Percentiles rank a stretch among this genome's conserved stretches.
Evolutionary conservation across 92 coral and sea anemone genomes (phyloP).

Genomic region (Plumapathes pennacea): DNA sequence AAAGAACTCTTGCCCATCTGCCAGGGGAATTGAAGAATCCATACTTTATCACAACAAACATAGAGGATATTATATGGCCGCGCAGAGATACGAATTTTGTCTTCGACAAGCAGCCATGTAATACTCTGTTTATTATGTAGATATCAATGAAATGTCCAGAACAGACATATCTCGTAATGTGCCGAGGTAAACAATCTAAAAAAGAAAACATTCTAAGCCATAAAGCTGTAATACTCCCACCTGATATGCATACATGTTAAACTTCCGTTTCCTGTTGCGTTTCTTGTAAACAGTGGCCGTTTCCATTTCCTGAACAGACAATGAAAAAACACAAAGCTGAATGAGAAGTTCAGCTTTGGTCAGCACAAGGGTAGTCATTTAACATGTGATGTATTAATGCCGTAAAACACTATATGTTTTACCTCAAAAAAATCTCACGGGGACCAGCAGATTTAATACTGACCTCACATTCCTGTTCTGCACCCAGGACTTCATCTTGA

Average conservation of each 20-base stretch:
- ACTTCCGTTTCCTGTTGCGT: conserved; percentile 25
- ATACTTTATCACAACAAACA: no score
- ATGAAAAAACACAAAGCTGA: neutral
- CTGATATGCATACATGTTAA: conserved; percentile 82
- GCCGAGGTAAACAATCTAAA: no score
- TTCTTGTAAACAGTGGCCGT: conserved; percentile 37
- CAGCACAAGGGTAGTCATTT: no score
- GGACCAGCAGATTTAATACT: no score
- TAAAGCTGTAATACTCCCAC: conserved; percentile 12
- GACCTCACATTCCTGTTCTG: conserved; percentile 25
- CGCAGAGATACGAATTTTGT: neutral
- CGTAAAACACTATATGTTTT: no score
- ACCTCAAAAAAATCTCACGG: no score
- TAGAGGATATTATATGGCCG: neutral
- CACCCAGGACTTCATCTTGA: conserved; percentile 54
- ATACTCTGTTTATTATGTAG: neutral
- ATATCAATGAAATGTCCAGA: neutral
- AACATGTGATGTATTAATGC: no score
- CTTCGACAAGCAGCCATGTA: neutral
- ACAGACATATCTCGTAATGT: no score
- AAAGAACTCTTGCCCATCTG: no score
- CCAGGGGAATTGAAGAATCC: no score
- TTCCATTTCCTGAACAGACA: conserved; percentile 55
- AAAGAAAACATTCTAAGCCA: no score
- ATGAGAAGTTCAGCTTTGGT: no score